phyloP scores from a whole-genome alignment of 2,888 invertebrate genomes.

The Morpho helenor region DNA sequence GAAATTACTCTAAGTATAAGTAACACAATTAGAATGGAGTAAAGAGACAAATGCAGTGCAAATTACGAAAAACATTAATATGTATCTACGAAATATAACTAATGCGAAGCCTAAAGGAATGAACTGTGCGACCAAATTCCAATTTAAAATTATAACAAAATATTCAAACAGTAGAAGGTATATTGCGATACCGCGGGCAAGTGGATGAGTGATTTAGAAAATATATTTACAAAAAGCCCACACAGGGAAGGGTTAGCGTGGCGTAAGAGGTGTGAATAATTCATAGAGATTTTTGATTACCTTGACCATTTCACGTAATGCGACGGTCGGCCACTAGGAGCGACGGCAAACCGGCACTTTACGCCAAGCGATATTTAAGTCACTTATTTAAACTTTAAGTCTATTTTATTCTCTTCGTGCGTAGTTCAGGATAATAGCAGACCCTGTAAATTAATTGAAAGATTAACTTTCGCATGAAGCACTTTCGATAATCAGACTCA shows the following conservation, averaged over 20 bases:
- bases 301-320: constrained; percentile 77
- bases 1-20: too few species aligned
- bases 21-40: not conserved
- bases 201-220: constrained; percentile 61
- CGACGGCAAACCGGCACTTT: constrained; percentile 47
- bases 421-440: constrained; percentile 69
- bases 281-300: constrained; percentile 66
- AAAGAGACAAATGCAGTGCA: not conserved
- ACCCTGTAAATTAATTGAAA: constrained; percentile 65
- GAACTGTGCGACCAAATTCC: constrained; percentile 37
- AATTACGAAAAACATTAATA: constrained; percentile 10
- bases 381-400: constrained; percentile 51
- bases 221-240: constrained; percentile 70
- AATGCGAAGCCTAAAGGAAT: constrained; percentile 28
- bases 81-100: constrained; percentile 14
- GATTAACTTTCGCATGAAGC: constrained; percentile 21
- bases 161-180: constrained; percentile 36
- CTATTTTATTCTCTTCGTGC: constrained; percentile 60
- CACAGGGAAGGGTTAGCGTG: constrained; percentile 71
- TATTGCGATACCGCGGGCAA: constrained; percentile 37
- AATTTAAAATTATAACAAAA: constrained; percentile 47
- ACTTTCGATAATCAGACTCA: constrained; percentile 1
- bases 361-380: constrained; percentile 47
- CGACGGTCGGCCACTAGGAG: constrained; percentile 53
- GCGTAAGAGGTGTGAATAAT: constrained; percentile 65